Base-by-base conservation (phyloP, 2,888 invertebrate species). In the Dryocosmus kuriphilus region DNA sequence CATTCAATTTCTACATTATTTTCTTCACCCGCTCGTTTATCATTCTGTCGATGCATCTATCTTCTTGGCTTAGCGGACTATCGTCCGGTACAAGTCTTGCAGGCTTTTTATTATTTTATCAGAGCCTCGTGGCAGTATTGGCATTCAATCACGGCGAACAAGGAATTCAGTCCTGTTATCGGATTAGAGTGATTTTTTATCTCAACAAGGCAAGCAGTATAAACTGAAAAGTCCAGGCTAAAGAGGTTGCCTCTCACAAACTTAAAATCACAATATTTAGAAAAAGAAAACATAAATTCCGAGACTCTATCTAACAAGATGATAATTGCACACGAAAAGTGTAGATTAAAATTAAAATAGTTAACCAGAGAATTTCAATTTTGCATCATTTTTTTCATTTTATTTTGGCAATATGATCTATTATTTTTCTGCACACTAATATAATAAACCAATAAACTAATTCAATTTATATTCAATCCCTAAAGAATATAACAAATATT, bases 31-130 rank as follows among this genome's bases (percentile, higher is more conserved):
- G 71, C 77, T 79, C 79, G 75, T 79, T 60, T 60, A 79, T 79
- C 75, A 79, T 63, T 41, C 75, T 77, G 63, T 75, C 77, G 55
- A 55, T 62, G 63, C 41, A 35, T 75, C 74, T 65, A 76, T 79
- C 78, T 41, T 41, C 35, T 27, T 74, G 38, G 35, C 63, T 65
- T 24, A 65, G 35, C 4, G 11, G 62, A 35, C 35, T 63, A 63
- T 63, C 62, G 62, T 38, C 63, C 63, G 24, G 63, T 65, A 65
- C 63, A 65, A 65, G 63, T 16, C 24, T 65, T 65, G 22, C 22
- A 65, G 63, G 22, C 16, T 65, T 65, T 38, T 65, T 65, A 65
- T 65, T 65, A 65, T 38, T 65, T 65, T 65, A 65, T 65, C 38
- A 38, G 22, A 65, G 63, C 63, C 63, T 65, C 32, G 14, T 38